Percentiles rank a stretch among this genome's conserved stretches.
phyloP scores from a whole-genome alignment of 1,140 invertebrate species.

The Lethocerus indicus region DNA sequence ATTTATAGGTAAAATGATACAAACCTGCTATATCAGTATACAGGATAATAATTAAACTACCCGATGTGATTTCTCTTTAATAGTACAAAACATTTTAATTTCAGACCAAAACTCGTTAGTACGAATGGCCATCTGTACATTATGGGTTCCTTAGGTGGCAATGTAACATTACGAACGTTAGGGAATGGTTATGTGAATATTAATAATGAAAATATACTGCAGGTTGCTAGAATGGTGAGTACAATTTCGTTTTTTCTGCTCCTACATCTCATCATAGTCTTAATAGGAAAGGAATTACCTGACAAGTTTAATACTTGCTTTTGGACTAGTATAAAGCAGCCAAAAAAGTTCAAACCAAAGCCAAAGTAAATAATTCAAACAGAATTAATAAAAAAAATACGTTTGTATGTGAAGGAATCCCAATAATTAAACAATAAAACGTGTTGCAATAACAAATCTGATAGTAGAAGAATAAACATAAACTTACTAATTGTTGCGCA shows the following conservation, averaged over 20 bases:
- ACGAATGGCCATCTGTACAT: constrained; percentile 3
- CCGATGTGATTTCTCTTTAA: too few relatives aligned
- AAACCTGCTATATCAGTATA: too few relatives aligned
- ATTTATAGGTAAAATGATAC: too few relatives aligned
- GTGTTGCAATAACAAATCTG: too few relatives aligned
- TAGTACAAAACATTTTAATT: too few relatives aligned
- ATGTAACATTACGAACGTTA: neutral
- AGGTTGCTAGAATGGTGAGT: neutral
- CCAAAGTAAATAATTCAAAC: neutral
- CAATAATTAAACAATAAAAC: too few relatives aligned
- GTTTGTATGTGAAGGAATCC: neutral
- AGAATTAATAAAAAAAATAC: neutral
- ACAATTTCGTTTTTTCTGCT: neutral
- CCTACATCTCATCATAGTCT: neutral
- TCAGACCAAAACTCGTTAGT: neutral
- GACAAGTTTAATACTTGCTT: neutral
- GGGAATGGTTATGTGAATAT: constrained; percentile 5
- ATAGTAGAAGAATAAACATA: too few relatives aligned
- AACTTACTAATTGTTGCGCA: too few relatives aligned
- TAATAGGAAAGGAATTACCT: neutral
- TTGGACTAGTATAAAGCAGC: neutral
- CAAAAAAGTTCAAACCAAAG: neutral
- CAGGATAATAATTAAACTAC: too few relatives aligned
- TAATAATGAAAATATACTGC: neutral
- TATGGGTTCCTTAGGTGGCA: neutral